Percentiles rank a stretch among this genome's conserved stretches.
These are phyloP conservation scores for Tetranychus urticae DNA, from an alignment of 1,140 invertebrate species.

Conservation along the genomic window DNA sequence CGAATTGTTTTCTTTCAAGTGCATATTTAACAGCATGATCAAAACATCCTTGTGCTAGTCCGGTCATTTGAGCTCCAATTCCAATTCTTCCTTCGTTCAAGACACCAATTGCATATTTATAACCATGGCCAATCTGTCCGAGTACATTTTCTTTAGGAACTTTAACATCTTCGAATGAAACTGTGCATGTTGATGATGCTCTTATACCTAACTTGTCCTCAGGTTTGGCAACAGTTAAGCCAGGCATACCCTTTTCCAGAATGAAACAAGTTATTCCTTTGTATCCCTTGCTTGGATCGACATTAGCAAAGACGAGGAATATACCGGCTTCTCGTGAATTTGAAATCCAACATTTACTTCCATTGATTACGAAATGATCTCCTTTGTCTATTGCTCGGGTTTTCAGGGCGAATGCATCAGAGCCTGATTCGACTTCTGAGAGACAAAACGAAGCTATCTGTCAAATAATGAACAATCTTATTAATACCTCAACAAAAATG, in stretches of 20 bases:
- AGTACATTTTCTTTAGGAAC: slow-evolving; percentile 32
- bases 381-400: slow-evolving; percentile 27
- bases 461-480: neutral
- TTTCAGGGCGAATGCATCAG: slow-evolving; percentile 29
- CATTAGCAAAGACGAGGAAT: slow-evolving; percentile 74
- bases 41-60: slow-evolving; percentile 71
- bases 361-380: slow-evolving; percentile 14
- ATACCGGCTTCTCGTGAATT: slow-evolving; percentile 72
- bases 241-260: slow-evolving; percentile 28
- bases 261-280: slow-evolving; percentile 37
- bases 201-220: slow-evolving; percentile 81
- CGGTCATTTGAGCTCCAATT: slow-evolving; percentile 86
- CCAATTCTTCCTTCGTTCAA: slow-evolving; percentile 86
- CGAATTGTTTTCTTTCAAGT: slow-evolving; percentile 78
- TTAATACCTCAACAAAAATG: too few relatives aligned
- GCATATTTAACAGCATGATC: slow-evolving; percentile 80
- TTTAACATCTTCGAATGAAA: slow-evolving; percentile 30
- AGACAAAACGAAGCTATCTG: slow-evolving; percentile 67
- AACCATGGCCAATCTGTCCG: slow-evolving; percentile 67
- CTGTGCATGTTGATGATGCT: slow-evolving; percentile 64
- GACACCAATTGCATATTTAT: slow-evolving; percentile 82
- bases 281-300: slow-evolving; percentile 42
- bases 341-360: slow-evolving; percentile 53
- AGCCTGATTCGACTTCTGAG: slow-evolving; percentile 51
- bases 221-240: slow-evolving; percentile 36